phyloP scores from a whole-genome alignment of 2,797 vertebrate genomes.

The Eupleurogrammus muticus region DNA sequence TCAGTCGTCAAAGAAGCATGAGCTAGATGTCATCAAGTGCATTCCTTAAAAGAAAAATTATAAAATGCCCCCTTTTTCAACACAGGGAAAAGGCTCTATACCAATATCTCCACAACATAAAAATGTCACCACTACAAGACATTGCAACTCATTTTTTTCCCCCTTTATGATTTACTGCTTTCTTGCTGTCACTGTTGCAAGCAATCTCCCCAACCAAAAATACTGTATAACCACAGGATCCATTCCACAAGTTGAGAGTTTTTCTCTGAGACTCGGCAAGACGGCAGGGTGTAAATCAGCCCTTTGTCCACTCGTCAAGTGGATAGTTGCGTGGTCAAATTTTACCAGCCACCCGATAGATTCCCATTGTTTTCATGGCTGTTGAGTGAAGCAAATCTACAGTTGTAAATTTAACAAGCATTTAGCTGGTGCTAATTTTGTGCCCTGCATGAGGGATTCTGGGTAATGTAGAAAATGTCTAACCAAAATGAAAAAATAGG shows the following conservation, averaged over 20 bases:
- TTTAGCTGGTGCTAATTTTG: too few relatives aligned
- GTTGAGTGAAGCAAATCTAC: too few relatives aligned
- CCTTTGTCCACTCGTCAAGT: too few relatives aligned
- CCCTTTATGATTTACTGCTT: not conserved
- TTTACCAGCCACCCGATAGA: too few relatives aligned
- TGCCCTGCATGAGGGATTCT: not conserved
- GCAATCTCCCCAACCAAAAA: not conserved
- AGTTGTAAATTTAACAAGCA: too few relatives aligned
- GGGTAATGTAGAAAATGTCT: not conserved
- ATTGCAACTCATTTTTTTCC: not conserved
- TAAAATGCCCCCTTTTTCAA: not conserved
- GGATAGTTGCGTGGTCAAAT: too few relatives aligned
- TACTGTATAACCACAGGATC: not conserved
- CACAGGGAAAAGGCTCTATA: not conserved
- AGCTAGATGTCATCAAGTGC: constrained; percentile 10
- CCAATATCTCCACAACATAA: not conserved
- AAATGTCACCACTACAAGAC: not conserved
- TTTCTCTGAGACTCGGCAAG: constrained; percentile 4
- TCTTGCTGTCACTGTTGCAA: constrained; percentile 4
- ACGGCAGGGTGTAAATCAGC: too few relatives aligned
- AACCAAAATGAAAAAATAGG: not conserved
- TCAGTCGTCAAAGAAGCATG: not conserved
- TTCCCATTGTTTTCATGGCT: too few relatives aligned
- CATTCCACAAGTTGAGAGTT: not conserved
- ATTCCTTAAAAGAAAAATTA: not conserved